These are phyloP conservation scores for Heliothis peltigera DNA, from an alignment of 2,888 invertebrate species.

Conservation along the genomic window DNA sequence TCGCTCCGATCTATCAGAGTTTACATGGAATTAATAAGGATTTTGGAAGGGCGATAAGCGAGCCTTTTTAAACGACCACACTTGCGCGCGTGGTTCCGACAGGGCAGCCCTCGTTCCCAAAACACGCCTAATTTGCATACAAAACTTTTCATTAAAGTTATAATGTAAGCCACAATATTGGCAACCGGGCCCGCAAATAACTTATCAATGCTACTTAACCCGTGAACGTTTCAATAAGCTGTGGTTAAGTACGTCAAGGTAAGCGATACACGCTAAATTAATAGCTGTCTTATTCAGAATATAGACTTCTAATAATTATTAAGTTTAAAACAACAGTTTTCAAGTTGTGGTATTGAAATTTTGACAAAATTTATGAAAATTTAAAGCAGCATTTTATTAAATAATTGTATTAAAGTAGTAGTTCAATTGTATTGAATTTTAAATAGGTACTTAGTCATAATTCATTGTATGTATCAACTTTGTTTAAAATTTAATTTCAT, in stretches of 20 bases:
- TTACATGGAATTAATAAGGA: slow-evolving; percentile 66
- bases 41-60: slow-evolving; percentile 52
- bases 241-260: slow-evolving; percentile 28
- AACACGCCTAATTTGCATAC: slow-evolving; percentile 55
- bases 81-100: slow-evolving; percentile 34
- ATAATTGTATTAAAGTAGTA: too few relatives aligned
- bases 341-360: slow-evolving; percentile 20
- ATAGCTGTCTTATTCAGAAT: slow-evolving; percentile 1
- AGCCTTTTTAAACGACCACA: slow-evolving; percentile 52
- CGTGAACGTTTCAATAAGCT: slow-evolving; percentile 35
- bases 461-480: too few relatives aligned
- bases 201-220: slow-evolving; percentile 40
- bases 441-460: too few relatives aligned
- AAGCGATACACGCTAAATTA: slow-evolving; percentile 22
- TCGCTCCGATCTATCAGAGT: slow-evolving; percentile 71
- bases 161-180: slow-evolving; percentile 46
- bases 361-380: slow-evolving; percentile 1
- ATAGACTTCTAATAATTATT: slow-evolving; percentile 23
- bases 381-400: too few relatives aligned
- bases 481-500: too few relatives aligned
- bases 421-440: too few relatives aligned
- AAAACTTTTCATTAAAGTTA: slow-evolving; percentile 56
- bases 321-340: slow-evolving; percentile 13
- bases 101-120: slow-evolving; percentile 26
- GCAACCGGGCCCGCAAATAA: slow-evolving; percentile 44